Percentiles rank a stretch among this genome's conserved stretches.
Conservation (phyloP, 2,797 vertebrate genomes). For the Brachyrhaphis roseni region DNA sequence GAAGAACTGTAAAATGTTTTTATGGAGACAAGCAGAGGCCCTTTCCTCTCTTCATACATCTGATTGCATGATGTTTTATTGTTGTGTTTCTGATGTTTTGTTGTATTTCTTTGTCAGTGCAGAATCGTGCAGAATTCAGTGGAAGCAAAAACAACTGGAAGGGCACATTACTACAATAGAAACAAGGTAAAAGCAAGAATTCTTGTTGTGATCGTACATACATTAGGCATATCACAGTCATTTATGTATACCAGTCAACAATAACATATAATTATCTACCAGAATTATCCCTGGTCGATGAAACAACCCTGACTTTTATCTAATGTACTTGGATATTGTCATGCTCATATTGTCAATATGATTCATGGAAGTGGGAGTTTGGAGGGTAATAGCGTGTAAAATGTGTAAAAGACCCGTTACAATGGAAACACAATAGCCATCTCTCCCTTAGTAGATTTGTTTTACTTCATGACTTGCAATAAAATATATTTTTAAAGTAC, state of each 20-base stretch:
- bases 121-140: not conserved
- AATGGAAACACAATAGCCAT: not conserved
- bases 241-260: not conserved
- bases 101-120: slow-evolving; percentile 2
- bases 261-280: not conserved
- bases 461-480: not conserved
- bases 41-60: slow-evolving; percentile 6
- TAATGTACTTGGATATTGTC: not conserved
- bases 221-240: not conserved
- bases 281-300: not conserved
- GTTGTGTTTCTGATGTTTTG: not conserved
- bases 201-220: not conserved
- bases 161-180: not conserved
- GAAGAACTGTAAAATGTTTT: slow-evolving; percentile 39
- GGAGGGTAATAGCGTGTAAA: not conserved
- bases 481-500: not conserved
- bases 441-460: not conserved
- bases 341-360: not conserved
- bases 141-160: slow-evolving; percentile 1
- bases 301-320: not conserved
- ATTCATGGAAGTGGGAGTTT: not conserved
- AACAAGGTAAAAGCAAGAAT: not conserved
- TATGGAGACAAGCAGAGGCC: slow-evolving; percentile 24
- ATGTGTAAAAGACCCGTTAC: not conserved
- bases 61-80: no score